Conservation (phyloP, 2,797 vertebrate species). For the Crocidura indochinensis region DNA sequence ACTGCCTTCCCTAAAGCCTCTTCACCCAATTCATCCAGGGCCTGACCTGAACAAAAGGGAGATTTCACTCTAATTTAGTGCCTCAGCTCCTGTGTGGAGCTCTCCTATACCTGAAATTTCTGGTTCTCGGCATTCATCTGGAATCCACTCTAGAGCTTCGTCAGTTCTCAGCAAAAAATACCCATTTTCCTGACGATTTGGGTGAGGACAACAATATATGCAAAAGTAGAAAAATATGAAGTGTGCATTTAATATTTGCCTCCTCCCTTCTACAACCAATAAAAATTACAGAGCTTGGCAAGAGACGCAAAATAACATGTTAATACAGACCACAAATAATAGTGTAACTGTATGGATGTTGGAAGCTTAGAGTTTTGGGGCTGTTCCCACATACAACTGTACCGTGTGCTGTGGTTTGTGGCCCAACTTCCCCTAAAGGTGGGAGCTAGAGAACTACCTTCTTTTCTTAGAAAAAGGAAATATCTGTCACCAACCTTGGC, state of each 20-base stretch:
- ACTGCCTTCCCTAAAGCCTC: not conserved
- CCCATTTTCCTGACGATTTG: not conserved
- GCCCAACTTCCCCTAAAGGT: not conserved
- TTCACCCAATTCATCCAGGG: no score
- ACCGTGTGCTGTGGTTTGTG: not conserved
- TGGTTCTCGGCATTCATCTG: not conserved
- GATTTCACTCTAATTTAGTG: no score
- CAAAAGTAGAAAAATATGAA: conserved; percentile 15
- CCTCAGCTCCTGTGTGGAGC: not conserved
- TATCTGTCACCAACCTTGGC: not conserved
- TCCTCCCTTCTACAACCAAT: not conserved
- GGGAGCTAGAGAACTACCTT: not conserved
- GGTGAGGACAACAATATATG: conserved; percentile 8
- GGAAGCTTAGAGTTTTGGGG: not conserved
- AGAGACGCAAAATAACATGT: not conserved
- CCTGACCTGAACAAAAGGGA: not conserved
- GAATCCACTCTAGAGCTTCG: not conserved
- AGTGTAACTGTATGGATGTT: not conserved
- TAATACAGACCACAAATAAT: not conserved
- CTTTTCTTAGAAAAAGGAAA: conserved; percentile 20
- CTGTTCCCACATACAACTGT: not conserved
- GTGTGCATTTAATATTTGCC: not conserved
- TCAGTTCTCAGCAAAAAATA: not conserved
- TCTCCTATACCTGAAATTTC: not conserved
- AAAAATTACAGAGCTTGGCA: not conserved